phyloP scores from a whole-genome alignment of 2,888 invertebrate genomes.

The Sicus ferrugineus region DNA sequence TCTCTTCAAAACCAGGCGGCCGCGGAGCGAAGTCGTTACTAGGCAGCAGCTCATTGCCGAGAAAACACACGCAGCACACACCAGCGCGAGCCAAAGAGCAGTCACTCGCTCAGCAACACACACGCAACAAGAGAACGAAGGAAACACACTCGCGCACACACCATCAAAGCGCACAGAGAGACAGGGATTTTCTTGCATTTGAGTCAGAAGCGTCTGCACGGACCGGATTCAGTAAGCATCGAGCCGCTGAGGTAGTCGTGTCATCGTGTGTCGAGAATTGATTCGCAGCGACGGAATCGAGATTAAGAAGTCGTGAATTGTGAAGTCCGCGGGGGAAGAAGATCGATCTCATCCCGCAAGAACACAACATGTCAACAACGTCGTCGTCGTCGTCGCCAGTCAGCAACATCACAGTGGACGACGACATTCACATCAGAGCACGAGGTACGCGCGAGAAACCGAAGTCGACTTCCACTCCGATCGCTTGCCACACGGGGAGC shows the following conservation, averaged over 20 bases:
- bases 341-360: neutral
- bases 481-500: no score
- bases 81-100: constrained; percentile 15
- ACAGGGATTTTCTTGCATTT: constrained; percentile 49
- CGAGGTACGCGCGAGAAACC: constrained; percentile 57
- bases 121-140: neutral
- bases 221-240: constrained; percentile 54
- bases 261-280: neutral
- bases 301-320: neutral
- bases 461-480: neutral
- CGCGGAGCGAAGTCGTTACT: constrained; percentile 59
- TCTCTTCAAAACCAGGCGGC: constrained; percentile 60
- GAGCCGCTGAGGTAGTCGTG: constrained; percentile 56
- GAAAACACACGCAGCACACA: constrained; percentile 26
- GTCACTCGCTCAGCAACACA: neutral
- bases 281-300: neutral
- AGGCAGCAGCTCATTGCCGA: constrained; percentile 47
- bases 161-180: no score
- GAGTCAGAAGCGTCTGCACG: constrained; percentile 51
- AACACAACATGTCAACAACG: constrained; percentile 60
- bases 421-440: constrained; percentile 62
- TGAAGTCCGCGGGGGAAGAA: neutral
- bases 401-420: constrained; percentile 65
- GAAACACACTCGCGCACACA: no score
- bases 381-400: constrained; percentile 60